Conservation (phyloP, 2,888 invertebrate species). For the Hydraecia micacea region DNA sequence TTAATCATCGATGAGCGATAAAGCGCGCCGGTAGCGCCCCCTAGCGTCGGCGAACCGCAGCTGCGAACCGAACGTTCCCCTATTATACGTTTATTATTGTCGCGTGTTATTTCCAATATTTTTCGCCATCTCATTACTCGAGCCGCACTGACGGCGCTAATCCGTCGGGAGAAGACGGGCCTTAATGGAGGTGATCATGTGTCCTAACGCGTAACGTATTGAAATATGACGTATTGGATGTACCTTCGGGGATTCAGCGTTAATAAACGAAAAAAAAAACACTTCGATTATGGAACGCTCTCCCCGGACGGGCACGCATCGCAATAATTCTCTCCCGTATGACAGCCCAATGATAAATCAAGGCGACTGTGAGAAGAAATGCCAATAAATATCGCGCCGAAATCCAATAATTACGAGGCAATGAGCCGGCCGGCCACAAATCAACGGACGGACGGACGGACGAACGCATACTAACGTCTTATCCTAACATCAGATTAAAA, state of each 20-base stretch:
- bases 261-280: conserved; percentile 83
- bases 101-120: conserved; percentile 87
- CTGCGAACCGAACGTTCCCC: conserved; percentile 75
- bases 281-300: conserved; percentile 75
- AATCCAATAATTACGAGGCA: conserved; percentile 89
- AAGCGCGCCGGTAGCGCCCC: conserved; percentile 77
- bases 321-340: conserved; percentile 80
- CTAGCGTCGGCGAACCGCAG: conserved; percentile 78
- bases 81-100: conserved; percentile 85
- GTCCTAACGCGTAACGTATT: conserved; percentile 88
- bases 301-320: conserved; percentile 77
- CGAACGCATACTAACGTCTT: conserved; percentile 88
- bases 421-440: conserved; percentile 88
- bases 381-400: conserved; percentile 89
- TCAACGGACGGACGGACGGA: conserved; percentile 84
- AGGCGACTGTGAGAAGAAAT: conserved; percentile 86
- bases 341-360: conserved; percentile 87
- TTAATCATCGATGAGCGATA: conserved; percentile 67
- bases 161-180: conserved; percentile 87
- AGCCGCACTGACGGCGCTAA: conserved; percentile 82
- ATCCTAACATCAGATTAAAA: conserved; percentile 90
- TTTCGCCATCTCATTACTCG: conserved; percentile 88
- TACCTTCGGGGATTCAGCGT: conserved; percentile 82
- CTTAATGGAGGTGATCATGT: conserved; percentile 89
- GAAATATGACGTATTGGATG: conserved; percentile 88